A percentile compares a stretch with the other conserved stretches of the same genome.
phyloP scores from a whole-genome alignment of 2,888 invertebrate genomes.

The Sinotaia quadrata region DNA sequence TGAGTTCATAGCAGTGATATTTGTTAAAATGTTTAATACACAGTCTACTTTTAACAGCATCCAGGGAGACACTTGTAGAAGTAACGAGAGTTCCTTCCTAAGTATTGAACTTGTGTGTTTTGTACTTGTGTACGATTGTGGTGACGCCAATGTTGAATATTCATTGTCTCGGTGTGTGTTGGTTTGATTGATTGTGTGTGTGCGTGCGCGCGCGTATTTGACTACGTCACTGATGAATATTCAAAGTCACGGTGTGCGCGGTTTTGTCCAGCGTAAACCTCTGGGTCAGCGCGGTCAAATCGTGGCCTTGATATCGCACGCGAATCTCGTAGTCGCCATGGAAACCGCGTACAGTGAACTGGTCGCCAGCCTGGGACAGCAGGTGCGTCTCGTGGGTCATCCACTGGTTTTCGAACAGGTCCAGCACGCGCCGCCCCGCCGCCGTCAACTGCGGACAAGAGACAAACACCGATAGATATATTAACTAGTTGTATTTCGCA shows the following conservation, averaged over 20 bases:
- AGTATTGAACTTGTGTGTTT: too few species aligned
- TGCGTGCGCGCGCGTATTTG: neutral
- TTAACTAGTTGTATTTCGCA: neutral
- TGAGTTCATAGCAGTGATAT: too few species aligned
- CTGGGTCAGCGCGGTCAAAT: conserved; percentile 17
- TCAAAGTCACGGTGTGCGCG: conserved; percentile 10
- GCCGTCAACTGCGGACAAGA: conserved; percentile 20
- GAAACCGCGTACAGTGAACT: conserved; percentile 37
- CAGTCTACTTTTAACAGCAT: too few species aligned
- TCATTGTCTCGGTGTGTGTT: neutral
- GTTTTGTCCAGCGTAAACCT: conserved; percentile 29
- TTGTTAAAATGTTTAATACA: too few species aligned
- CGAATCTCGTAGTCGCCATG: conserved; percentile 41
- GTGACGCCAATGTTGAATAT: too few species aligned
- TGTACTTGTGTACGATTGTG: too few species aligned
- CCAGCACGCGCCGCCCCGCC: conserved; percentile 23
- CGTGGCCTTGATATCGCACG: conserved; percentile 36
- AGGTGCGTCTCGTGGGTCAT: conserved; percentile 24
- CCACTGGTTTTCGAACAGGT: conserved; percentile 30
- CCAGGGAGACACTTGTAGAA: too few species aligned
- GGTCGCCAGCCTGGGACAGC: conserved; percentile 16
- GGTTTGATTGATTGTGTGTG: neutral
- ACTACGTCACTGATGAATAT: conserved; percentile 1
- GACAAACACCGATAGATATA: neutral
- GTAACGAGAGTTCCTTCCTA: too few species aligned